These are phyloP conservation scores for Myrmophylax atrothorax DNA, from an alignment of 2,113 vertebrate species.

Conservation along the genomic window DNA sequence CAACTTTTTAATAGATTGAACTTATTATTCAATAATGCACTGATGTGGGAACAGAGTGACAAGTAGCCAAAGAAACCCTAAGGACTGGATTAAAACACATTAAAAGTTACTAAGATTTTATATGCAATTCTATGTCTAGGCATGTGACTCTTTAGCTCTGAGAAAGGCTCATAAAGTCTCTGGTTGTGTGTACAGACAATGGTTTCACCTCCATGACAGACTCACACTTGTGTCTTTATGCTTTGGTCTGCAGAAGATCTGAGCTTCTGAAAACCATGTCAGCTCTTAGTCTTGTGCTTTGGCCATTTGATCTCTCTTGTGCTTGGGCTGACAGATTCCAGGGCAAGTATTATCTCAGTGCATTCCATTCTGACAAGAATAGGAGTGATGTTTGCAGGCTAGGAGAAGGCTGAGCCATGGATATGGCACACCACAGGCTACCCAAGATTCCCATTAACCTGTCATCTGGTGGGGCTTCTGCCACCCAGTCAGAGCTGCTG, in stretches of 20 bases:
- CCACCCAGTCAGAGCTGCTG: neutral
- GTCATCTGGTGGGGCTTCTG: neutral
- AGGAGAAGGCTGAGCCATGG: neutral
- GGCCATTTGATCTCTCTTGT: neutral
- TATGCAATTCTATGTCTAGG: neutral
- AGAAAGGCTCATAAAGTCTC: neutral
- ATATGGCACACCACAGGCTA: neutral
- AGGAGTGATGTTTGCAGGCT: neutral
- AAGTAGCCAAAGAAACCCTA: neutral
- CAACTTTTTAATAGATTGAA: constrained; percentile 11
- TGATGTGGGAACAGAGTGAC: neutral
- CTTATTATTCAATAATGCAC: neutral
- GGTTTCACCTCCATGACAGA: neutral
- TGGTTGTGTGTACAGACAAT: accelerated
- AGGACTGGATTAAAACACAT: neutral
- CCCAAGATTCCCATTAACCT: accelerated
- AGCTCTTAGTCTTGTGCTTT: neutral
- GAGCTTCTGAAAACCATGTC: neutral
- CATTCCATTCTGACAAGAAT: neutral
- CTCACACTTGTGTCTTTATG: neutral
- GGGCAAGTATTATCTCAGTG: neutral
- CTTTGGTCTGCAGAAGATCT: neutral
- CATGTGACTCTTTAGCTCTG: neutral
- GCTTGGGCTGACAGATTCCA: neutral
- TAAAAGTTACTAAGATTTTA: neutral